A percentile compares a stretch with the other conserved stretches of the same genome.
These are phyloP conservation scores for Indicator indicator DNA, from an alignment of 2,113 vertebrate genomes.

Conservation along the genomic window DNA sequence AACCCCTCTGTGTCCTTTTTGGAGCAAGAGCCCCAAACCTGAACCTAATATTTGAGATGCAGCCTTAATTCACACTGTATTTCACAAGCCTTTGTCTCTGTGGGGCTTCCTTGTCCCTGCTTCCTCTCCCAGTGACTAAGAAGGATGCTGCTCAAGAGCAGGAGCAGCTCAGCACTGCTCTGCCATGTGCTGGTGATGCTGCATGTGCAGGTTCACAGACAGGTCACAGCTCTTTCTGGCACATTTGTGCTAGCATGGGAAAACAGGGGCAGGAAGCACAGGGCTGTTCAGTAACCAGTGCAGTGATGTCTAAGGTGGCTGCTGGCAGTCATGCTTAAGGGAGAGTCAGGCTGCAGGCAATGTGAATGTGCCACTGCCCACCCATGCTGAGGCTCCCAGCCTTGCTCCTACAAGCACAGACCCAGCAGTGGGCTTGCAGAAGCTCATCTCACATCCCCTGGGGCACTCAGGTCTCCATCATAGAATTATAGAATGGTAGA, in stretches of 20 bases:
- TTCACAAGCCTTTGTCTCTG: background rate
- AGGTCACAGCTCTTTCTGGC: background rate
- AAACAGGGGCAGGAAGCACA: background rate
- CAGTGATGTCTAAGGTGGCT: rapidly evolving
- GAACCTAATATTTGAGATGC: too few relatives aligned
- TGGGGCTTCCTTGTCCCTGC: background rate
- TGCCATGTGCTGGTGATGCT: background rate
- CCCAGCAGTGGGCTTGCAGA: background rate
- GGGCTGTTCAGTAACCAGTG: background rate
- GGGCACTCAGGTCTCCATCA: background rate
- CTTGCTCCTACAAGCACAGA: background rate
- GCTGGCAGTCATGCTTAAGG: background rate
- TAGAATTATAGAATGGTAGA: too few relatives aligned
- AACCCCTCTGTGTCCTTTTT: too few relatives aligned
- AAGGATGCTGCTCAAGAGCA: background rate
- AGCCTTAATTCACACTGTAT: background rate
- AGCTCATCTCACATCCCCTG: background rate
- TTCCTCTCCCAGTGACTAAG: background rate
- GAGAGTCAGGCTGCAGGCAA: rapidly evolving
- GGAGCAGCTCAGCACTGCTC: background rate
- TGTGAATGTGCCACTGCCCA: background rate
- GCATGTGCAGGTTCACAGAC: background rate
- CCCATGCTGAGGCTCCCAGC: background rate
- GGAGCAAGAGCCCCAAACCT: too few relatives aligned
- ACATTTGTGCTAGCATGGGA: rapidly evolving